Evolutionary conservation across 2,888 invertebrate species (phyloP).

Genomic region (Pedicia rivosa): DNA sequence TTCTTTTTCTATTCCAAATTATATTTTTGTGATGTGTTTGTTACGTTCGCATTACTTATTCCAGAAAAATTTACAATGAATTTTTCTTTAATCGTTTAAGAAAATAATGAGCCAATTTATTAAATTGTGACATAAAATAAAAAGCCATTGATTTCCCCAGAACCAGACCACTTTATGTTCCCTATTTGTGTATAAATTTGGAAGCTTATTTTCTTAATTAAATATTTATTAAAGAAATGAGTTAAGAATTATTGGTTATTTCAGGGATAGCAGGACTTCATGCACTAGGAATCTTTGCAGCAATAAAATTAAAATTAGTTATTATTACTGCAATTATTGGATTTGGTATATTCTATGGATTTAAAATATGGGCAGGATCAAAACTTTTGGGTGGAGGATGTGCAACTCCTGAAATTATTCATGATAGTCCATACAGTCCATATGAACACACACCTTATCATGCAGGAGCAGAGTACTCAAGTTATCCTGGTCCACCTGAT

Average conservation of each 20-base stretch:
- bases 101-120: no score
- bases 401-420: not conserved
- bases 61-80: no score
- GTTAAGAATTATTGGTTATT: not conserved
- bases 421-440: not conserved
- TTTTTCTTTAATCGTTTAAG: no score
- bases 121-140: no score
- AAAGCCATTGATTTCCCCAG: no score
- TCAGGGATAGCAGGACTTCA: conserved; percentile 1
- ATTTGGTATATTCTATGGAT: not conserved
- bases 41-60: no score
- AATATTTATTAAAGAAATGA: no score
- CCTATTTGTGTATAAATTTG: no score
- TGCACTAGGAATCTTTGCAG: not conserved
- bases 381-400: not conserved
- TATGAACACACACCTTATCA: not conserved
- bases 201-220: no score
- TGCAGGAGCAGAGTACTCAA: not conserved
- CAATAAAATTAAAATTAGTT: conserved; percentile 1
- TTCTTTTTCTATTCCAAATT: no score
- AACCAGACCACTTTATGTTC: no score
- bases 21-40: no score
- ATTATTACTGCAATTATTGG: not conserved
- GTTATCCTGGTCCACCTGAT: not conserved
- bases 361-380: conserved; percentile 1